Conservation (phyloP, 2,888 invertebrate species). For the Ypsolopha scabrella region DNA sequence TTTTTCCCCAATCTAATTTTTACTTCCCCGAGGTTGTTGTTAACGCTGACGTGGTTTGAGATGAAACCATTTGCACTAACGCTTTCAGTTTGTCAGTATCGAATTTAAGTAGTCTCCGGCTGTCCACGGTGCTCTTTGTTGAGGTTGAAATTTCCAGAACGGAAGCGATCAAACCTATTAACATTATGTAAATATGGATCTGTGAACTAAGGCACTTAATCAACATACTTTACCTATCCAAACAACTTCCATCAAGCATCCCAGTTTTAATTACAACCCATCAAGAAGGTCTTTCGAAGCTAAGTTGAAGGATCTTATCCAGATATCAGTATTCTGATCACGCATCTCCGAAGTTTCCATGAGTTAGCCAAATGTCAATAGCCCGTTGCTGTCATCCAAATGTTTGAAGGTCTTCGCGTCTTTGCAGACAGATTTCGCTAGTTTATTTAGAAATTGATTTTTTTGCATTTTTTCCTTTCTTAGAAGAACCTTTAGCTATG, state of each 20-base stretch:
- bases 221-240: background rate
- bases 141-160: background rate
- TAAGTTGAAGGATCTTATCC: conserved; percentile 47
- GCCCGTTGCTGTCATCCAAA: conserved; percentile 31
- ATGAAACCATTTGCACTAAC: background rate
- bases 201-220: no score
- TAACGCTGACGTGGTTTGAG: no score
- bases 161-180: background rate
- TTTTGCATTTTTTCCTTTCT: no score
- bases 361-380: conserved; percentile 44
- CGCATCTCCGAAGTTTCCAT: conserved; percentile 46
- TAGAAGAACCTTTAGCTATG: no score
- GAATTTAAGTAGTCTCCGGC: background rate
- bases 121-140: background rate
- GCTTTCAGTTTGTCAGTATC: background rate
- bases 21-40: no score
- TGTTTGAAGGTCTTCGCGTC: background rate
- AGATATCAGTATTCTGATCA: conserved; percentile 51
- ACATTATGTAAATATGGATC: background rate
- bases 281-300: conserved; percentile 33
- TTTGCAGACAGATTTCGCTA: no score
- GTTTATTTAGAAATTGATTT: no score
- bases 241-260: conserved; percentile 27
- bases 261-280: conserved; percentile 45
- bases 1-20: no score